phyloP scores from a whole-genome alignment of 2,888 invertebrate species.

The Zelleria hepariella region DNA sequence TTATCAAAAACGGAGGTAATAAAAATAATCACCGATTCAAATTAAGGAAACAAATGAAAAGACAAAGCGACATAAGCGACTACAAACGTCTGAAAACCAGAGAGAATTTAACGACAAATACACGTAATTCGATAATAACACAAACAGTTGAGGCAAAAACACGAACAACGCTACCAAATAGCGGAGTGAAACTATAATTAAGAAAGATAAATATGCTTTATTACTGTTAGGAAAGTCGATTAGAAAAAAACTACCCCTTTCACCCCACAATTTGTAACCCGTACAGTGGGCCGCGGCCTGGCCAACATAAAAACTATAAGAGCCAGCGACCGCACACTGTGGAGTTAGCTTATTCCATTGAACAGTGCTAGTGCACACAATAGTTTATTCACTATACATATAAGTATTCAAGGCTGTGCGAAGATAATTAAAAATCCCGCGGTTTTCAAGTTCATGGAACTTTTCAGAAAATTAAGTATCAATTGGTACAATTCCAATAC shows the following conservation, averaged over 20 bases:
- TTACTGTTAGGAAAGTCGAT: constrained; percentile 72
- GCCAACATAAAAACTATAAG: constrained; percentile 52
- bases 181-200: constrained; percentile 66
- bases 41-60: not conserved
- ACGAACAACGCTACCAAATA: constrained; percentile 63
- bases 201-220: constrained; percentile 73
- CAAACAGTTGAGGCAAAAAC: constrained; percentile 55
- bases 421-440: no score
- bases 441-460: no score
- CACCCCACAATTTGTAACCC: constrained; percentile 73
- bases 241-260: constrained; percentile 72
- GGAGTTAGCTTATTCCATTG: constrained; percentile 30
- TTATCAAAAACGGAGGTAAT: not conserved
- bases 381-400: no score
- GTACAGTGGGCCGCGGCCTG: constrained; percentile 57
- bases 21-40: not conserved
- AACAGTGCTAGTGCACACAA: no score
- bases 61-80: not conserved
- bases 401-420: no score
- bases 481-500: no score
- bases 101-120: constrained; percentile 46
- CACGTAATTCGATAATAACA: constrained; percentile 66
- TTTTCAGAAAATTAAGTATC: no score
- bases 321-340: constrained; percentile 22
- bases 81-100: not conserved